phyloP scores from a whole-genome alignment of 2,888 invertebrate genomes.

The Biston betularia region DNA sequence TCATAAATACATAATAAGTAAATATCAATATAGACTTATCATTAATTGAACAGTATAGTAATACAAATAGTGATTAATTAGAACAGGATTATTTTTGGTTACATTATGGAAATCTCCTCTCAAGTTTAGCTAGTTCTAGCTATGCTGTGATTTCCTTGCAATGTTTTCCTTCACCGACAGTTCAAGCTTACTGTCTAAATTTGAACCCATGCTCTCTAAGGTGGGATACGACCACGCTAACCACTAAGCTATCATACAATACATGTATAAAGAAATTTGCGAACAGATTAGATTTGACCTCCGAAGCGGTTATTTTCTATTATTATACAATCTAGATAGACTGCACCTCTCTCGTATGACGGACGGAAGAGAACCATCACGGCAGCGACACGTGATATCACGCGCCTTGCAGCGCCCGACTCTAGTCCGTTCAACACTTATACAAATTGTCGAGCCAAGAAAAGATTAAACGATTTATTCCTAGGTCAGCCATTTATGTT shows the following conservation, averaged over 20 bases:
- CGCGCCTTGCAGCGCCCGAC: constrained; percentile 7
- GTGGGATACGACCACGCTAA: no score
- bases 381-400: constrained; percentile 40
- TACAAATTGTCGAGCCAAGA: constrained; percentile 16
- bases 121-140: no score
- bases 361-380: constrained; percentile 59
- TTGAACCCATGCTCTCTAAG: no score
- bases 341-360: constrained; percentile 50
- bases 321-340: constrained; percentile 47
- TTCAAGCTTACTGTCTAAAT: no score
- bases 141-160: no score
- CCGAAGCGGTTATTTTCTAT: constrained; percentile 51
- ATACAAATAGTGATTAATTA: no score
- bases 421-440: constrained; percentile 19
- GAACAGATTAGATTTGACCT: constrained; percentile 51
- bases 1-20: no score
- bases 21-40: no score
- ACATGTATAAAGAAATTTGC: constrained; percentile 31
- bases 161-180: no score
- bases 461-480: constrained; percentile 20
- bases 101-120: no score
- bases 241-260: neutral
- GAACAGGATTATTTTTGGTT: no score
- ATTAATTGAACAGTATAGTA: no score
- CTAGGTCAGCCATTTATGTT: constrained; percentile 15